Percentiles rank a stretch among this genome's conserved stretches.
Conservation (phyloP, 2,888 invertebrate genomes). For the Eupithecia insigniata region DNA sequence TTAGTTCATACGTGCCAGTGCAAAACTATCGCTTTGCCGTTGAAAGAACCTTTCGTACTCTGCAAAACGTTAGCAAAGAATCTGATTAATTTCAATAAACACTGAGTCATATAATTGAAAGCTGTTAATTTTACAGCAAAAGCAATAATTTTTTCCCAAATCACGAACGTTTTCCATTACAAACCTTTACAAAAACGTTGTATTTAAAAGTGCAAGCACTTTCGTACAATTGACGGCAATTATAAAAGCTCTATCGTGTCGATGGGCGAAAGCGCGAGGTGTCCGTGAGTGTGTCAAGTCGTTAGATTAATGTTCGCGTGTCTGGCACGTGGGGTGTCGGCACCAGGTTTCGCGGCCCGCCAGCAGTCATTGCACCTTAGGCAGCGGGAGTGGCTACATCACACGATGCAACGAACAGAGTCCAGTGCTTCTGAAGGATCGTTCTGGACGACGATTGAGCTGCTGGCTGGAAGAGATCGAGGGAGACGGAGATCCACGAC, state of each 20-base stretch:
- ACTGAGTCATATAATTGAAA: not conserved
- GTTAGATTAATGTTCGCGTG: slow-evolving; percentile 81
- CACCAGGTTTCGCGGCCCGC: slow-evolving; percentile 50
- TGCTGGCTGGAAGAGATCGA: slow-evolving; percentile 76
- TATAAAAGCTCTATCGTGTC: slow-evolving; percentile 53
- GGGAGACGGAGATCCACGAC: slow-evolving; percentile 78
- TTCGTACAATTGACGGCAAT: slow-evolving; percentile 51
- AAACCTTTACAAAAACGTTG: slow-evolving; percentile 21
- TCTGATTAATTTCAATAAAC: not conserved
- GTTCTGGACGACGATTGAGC: slow-evolving; percentile 87
- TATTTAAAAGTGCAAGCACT: slow-evolving; percentile 28
- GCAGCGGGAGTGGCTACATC: slow-evolving; percentile 66
- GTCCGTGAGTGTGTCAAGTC: slow-evolving; percentile 65
- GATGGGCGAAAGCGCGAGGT: slow-evolving; percentile 45
- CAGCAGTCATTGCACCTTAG: slow-evolving; percentile 79
- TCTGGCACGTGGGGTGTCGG: slow-evolving; percentile 66
- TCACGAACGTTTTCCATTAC: slow-evolving; percentile 17
- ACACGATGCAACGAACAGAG: slow-evolving; percentile 70
- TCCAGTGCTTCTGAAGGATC: slow-evolving; percentile 78
- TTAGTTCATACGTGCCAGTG: slow-evolving; percentile 45
- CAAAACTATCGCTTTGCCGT: slow-evolving; percentile 16
- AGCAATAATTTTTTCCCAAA: slow-evolving; percentile 27
- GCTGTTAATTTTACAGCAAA: slow-evolving; percentile 11
- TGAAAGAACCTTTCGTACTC: not conserved
- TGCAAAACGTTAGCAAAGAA: not conserved